These are phyloP conservation scores for Equus quagga DNA, from an alignment of 2,113 vertebrate species.

Conservation along the genomic window DNA sequence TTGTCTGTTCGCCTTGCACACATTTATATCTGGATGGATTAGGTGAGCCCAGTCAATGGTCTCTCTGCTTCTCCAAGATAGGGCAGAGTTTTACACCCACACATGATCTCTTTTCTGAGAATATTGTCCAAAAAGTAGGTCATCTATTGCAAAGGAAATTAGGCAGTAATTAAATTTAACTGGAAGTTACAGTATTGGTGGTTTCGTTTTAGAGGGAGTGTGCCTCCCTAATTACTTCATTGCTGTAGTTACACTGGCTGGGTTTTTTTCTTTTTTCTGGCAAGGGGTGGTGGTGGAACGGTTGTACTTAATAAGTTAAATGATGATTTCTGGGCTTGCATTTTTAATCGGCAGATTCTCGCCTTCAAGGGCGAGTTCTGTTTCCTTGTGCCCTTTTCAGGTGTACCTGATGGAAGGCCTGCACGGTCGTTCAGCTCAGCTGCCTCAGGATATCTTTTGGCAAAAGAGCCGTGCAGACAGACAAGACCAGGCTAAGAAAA, in stretches of 20 bases:
- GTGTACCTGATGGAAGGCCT: not conserved
- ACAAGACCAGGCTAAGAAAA: not conserved
- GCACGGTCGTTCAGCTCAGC: not conserved
- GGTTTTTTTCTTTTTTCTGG: not conserved
- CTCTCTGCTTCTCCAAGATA: slow-evolving; percentile 72
- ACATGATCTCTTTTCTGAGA: slow-evolving; percentile 70
- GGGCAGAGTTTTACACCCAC: slow-evolving; percentile 56
- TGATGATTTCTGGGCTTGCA: slow-evolving; percentile 54
- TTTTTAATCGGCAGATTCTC: not conserved
- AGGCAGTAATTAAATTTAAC: slow-evolving; percentile 81
- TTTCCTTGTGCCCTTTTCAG: slow-evolving; percentile 10
- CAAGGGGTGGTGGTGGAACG: not conserved
- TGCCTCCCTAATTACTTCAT: slow-evolving; percentile 69
- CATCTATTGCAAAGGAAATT: slow-evolving; percentile 81
- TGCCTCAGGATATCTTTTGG: not conserved
- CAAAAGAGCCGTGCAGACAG: not conserved
- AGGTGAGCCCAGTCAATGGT: slow-evolving; percentile 49
- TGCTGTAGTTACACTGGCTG: slow-evolving; percentile 50
- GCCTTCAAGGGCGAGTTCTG: not conserved
- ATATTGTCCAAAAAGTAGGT: slow-evolving; percentile 80
- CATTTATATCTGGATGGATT: slow-evolving; percentile 59
- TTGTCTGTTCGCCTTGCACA: slow-evolving; percentile 2
- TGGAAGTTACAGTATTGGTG: slow-evolving; percentile 61
- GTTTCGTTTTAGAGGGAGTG: slow-evolving; percentile 62
- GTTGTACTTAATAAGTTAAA: slow-evolving; percentile 64